Evolutionary conservation across 2,888 invertebrate species (phyloP), one percentile per base, ranked within the genome.

Genomic region (Cryptocephalus primarius): DNA sequence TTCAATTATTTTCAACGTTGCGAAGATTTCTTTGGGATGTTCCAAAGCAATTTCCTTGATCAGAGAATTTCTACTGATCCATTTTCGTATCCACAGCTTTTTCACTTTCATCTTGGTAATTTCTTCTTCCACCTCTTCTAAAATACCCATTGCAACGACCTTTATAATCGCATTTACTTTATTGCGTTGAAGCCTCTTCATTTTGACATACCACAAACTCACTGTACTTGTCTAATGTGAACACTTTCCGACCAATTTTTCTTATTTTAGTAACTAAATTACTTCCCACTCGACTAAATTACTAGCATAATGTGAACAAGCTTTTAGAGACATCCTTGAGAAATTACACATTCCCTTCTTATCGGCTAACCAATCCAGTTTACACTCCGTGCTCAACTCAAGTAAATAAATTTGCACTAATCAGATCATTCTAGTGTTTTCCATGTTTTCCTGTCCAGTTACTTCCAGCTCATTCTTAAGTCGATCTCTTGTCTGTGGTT

Each of bases 271-370:
- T 22, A 11, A 36, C 43, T 34, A 44, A 32, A 44, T 39, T 39
- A 44, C 44, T 39, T 31, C 32, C 39, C 36, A 44, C 39, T 32
- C 32, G 32, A 39, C 44, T 44, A 39, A 44, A 44, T 32, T 32
- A 44, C 39, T 32, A 44, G 44, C 32, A 4, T 44, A 44, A 40
- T 40, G 10, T 32, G 39, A 39, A 44, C 38, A n/a, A n/a, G n/a
- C n/a, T n/a, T n/a, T n/a, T n/a, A n/a, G n/a, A n/a, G n/a, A n/a
- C n/a, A n/a, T n/a, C n/a, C n/a, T n/a, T n/a, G n/a, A n/a, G n/a
- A n/a, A n/a, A n/a, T n/a, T n/a, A n/a, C n/a, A n/a, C n/a, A n/a
- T n/a, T n/a, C n/a, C n/a, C n/a, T n/a, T n/a, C n/a, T n/a, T n/a
- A n/a, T n/a, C n/a, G n/a, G n/a, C n/a, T n/a, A n/a, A n/a, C n/a